phyloP scores from a whole-genome alignment of 2,888 invertebrate genomes.

The Megalurothrips usitatus region DNA sequence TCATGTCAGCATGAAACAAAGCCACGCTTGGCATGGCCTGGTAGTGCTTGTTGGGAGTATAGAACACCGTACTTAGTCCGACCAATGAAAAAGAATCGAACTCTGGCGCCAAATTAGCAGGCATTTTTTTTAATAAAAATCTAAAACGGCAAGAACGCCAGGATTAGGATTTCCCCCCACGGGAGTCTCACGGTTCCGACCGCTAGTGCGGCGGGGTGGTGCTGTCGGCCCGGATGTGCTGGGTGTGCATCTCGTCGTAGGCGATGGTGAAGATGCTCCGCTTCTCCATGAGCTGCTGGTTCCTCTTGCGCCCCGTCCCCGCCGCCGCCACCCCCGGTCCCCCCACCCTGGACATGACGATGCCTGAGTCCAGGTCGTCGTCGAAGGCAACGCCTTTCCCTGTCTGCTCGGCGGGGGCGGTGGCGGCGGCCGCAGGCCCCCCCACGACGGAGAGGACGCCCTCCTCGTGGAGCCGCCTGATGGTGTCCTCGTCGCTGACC shows the following conservation, averaged over 20 bases:
- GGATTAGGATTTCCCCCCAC: too few species aligned
- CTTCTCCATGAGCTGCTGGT: conserved; percentile 63
- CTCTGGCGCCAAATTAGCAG: too few species aligned
- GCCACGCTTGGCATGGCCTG: too few species aligned
- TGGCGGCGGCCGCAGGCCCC: not conserved
- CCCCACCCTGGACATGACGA: conserved; percentile 60
- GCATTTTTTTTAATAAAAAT: too few species aligned
- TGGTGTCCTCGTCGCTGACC: conserved; percentile 28
- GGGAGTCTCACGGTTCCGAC: not conserved
- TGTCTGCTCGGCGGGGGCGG: not conserved
- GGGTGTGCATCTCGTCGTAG: conserved; percentile 84
- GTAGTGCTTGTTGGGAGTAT: too few species aligned
- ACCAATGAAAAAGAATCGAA: too few species aligned
- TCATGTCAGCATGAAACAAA: not conserved
- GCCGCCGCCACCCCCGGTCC: conserved; percentile 38
- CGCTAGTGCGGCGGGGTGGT: conserved; percentile 59
- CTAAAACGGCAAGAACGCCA: too few species aligned
- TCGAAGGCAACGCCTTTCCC: conserved; percentile 44
- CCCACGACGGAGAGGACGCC: not conserved
- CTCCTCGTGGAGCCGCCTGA: conserved; percentile 13
- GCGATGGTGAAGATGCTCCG: conserved; percentile 91
- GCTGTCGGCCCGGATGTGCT: conserved; percentile 73
- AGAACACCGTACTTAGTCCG: too few species aligned
- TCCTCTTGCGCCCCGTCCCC: conserved; percentile 34
- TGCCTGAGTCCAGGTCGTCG: conserved; percentile 72